Conservation (phyloP, 2,888 invertebrate genomes). For the Liopterus haemorrhoidalis region DNA sequence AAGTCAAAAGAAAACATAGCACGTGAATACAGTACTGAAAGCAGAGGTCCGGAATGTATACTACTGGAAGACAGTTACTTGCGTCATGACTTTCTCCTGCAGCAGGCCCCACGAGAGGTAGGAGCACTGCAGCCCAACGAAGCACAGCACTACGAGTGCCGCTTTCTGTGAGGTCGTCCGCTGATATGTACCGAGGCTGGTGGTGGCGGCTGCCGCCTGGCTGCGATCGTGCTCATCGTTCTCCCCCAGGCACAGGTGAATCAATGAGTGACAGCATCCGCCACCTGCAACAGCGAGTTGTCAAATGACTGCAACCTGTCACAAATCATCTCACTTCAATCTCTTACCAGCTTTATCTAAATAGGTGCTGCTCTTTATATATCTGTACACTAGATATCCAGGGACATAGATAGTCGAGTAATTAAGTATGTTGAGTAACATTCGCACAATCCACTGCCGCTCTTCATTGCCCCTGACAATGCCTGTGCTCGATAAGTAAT, state of each 20-base stretch:
- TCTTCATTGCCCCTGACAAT: no score
- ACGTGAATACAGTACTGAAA: no score
- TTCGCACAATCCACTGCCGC: conserved; percentile 66
- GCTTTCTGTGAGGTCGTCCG: conserved; percentile 46
- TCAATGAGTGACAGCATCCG: conserved; percentile 45
- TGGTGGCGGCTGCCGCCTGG: conserved; percentile 38
- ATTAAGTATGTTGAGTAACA: conserved; percentile 75
- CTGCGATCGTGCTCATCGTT: conserved; percentile 44
- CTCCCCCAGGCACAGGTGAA: conserved; percentile 52
- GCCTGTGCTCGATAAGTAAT: conserved; percentile 35
- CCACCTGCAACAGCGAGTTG: conserved; percentile 39
- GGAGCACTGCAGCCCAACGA: conserved; percentile 80
- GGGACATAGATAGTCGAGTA: conserved; percentile 86
- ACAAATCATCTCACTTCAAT: background rate
- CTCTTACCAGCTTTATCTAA: conserved; percentile 53
- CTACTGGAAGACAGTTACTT: conserved; percentile 46
- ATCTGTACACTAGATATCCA: conserved; percentile 75
- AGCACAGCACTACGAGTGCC: conserved; percentile 66
- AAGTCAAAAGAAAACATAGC: no score
- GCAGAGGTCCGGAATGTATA: background rate
- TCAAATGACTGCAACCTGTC: conserved; percentile 9
- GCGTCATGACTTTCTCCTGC: conserved; percentile 98
- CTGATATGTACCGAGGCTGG: conserved; percentile 31
- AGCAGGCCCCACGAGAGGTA: conserved; percentile 94
- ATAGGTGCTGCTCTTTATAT: conserved; percentile 70